Evolutionary conservation across 2,113 vertebrate genomes (phyloP).

Genomic region (Carassius carassius): DNA sequence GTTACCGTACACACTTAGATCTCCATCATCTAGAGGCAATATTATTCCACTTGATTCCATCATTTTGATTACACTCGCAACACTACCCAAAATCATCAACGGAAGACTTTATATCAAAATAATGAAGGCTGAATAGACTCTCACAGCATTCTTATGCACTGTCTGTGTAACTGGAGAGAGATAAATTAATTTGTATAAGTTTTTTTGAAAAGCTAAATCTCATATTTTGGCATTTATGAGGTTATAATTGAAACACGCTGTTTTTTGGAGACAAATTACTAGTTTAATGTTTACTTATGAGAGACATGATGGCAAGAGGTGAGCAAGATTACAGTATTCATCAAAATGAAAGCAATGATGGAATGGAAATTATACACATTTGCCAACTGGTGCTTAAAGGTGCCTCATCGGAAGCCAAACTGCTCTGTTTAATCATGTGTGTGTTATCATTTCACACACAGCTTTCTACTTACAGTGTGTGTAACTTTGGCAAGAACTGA

Average conservation of each 20-base stretch:
- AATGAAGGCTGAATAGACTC: background rate
- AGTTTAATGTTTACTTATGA: constrained; percentile 30
- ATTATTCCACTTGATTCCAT: background rate
- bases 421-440: constrained; percentile 24
- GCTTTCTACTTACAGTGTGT: constrained; percentile 88
- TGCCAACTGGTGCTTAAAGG: constrained; percentile 17
- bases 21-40: constrained; percentile 18
- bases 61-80: background rate
- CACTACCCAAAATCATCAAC: constrained; percentile 11
- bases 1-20: background rate
- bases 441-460: constrained; percentile 21
- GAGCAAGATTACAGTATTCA: constrained; percentile 25
- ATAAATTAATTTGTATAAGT: constrained; percentile 5
- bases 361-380: constrained; percentile 37
- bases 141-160: background rate
- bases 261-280: constrained; percentile 37
- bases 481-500: constrained; percentile 91
- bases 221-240: constrained; percentile 26
- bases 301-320: constrained; percentile 26
- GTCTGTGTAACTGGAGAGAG: constrained; percentile 6
- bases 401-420: constrained; percentile 27
- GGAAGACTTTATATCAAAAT: background rate
- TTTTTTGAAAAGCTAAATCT: constrained; percentile 22
- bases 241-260: constrained; percentile 34
- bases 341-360: constrained; percentile 31